Evolutionary conservation across 2,797 vertebrate genomes (phyloP), one percentile per base, ranked within the genome.

Genomic region (Enteromius mattozi): DNA sequence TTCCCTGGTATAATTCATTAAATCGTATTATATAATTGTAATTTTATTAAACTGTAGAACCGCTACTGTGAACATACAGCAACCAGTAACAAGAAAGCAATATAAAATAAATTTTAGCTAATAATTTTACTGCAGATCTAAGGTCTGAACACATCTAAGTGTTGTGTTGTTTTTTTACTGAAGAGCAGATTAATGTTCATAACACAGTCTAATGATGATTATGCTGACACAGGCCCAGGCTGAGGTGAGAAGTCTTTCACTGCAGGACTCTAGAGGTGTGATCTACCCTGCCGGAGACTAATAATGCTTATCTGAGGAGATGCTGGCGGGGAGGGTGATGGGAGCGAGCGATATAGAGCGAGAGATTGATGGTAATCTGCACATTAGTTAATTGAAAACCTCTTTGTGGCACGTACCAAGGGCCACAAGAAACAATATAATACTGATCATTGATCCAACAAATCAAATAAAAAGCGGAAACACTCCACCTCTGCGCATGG

Each of bases 321-420:
- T 30, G 63, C 80, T 82, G 72, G 10, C 27, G 16, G 56, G 66
- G 14, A 6, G 61, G 72, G 70, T 78, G 54, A 87, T 74, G 75
- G 78, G 79, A 89, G 82, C 35, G 69, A 78, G 21, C 24, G 80
- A 86, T 86, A 83, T 42, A 81, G 85, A 81, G 85, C 71, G 49
- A 89, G 87, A 94, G 95, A 95, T 94, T 93, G 95, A 96, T 96
- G 91, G 88, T 93, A 94, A 96, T 96, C 95, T 94, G 86, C 90
- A 93, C 94, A 95, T 96, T 95, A 96, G 93, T 95, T 96, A 95
- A 96, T 96, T 95, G 95, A 94, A 95, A 95, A 93, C 91, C 94
- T 94, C 92, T 96, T 94, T 94, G 93, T 90, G 83, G 83, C 90
- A 89, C 91, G 90, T 93, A 87, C 76, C 59, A 68, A 85, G 85